These are phyloP conservation scores for Guaruba guarouba DNA, from an alignment of 2,113 vertebrate genomes.

Conservation along the genomic window DNA sequence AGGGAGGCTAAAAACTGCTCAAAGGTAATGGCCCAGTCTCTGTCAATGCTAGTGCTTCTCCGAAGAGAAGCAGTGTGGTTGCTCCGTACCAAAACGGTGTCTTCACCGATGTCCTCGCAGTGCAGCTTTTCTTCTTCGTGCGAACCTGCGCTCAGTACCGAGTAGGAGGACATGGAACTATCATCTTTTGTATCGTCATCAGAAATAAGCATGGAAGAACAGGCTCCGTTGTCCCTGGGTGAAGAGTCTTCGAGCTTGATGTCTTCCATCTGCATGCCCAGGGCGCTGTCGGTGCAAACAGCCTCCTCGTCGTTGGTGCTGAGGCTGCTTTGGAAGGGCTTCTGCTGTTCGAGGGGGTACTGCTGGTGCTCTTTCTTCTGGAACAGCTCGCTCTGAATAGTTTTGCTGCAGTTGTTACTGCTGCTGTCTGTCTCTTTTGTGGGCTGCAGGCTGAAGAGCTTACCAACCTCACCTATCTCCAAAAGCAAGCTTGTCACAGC, in stretches of 20 bases:
- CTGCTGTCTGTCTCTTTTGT: conserved; percentile 17
- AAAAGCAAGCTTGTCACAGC: conserved; percentile 94
- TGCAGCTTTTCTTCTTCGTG: conserved; percentile 95
- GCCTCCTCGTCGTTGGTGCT: conserved; percentile 44
- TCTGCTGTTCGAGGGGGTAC: conserved; percentile 40
- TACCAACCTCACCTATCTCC: conserved; percentile 97
- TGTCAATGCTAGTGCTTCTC: conserved; percentile 87
- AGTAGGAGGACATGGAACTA: conserved; percentile 97
- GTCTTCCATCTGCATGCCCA: conserved; percentile 87
- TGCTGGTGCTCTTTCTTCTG: conserved; percentile 70
- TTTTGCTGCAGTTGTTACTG: conserved; percentile 2
- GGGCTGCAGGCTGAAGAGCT: conserved; percentile 79
- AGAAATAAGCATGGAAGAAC: conserved; percentile 92
- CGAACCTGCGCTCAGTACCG: conserved; percentile 92
- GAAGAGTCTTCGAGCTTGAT: conserved; percentile 93
- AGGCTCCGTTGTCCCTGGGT: conserved; percentile 85
- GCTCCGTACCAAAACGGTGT: conserved; percentile 89
- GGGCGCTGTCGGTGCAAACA: neutral
- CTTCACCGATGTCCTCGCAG: conserved; percentile 93
- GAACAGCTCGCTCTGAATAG: conserved; percentile 5
- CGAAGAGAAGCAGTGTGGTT: conserved; percentile 66
- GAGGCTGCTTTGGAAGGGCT: conserved; percentile 40
- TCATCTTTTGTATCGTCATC: conserved; percentile 97
- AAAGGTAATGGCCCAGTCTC: conserved; percentile 96
- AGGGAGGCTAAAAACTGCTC: conserved; percentile 96